phyloP scores from a whole-genome alignment of 2,113 vertebrate species.

The Desmodus rotundus region DNA sequence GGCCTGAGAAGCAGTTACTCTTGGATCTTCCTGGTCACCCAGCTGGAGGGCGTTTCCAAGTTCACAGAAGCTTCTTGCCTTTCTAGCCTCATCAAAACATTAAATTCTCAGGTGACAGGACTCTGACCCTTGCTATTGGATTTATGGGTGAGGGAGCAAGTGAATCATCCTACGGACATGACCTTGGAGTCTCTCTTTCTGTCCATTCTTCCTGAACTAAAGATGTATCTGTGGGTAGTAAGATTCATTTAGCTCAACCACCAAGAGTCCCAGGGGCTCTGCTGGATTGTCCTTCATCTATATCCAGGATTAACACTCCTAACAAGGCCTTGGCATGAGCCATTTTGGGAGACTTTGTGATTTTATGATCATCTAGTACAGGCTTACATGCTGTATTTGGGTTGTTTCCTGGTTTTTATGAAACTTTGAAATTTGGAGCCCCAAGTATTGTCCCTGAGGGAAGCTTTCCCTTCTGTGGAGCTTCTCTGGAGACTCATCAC shows the following conservation, averaged over 20 bases:
- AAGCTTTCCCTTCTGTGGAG: background rate
- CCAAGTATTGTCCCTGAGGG: background rate
- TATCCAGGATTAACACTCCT: background rate
- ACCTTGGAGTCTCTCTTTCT: background rate
- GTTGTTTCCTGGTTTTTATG: background rate
- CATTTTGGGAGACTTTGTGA: background rate
- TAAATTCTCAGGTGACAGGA: background rate
- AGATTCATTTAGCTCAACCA: background rate
- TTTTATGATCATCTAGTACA: background rate
- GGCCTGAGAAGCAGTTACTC: background rate
- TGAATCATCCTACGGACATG: background rate
- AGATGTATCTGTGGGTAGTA: background rate
- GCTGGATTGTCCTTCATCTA: background rate
- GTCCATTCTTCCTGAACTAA: background rate
- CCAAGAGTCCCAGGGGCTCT: background rate
- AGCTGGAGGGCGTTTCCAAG: background rate
- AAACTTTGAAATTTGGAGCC: background rate
- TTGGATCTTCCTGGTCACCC: background rate
- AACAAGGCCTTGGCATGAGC: background rate
- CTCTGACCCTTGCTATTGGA: background rate
- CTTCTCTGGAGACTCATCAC: constrained; percentile 40
- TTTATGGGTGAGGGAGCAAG: background rate
- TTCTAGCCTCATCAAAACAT: background rate
- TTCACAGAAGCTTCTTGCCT: background rate
- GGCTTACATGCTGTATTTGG: background rate